These are phyloP conservation scores for Acanthosepion lycidas DNA, from an alignment of 2,888 invertebrate genomes.

Conservation along the genomic window DNA sequence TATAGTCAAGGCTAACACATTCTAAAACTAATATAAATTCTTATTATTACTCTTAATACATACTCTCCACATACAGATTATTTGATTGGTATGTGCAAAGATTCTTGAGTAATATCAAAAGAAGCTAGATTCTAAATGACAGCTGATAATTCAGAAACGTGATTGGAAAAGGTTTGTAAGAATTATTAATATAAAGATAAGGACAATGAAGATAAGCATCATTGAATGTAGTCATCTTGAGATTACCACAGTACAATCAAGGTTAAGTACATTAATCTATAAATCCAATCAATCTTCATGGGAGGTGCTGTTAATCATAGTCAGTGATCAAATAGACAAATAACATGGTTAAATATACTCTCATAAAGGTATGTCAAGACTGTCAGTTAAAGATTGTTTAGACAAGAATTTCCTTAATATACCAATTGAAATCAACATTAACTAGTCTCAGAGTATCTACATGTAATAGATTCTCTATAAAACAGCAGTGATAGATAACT, in stretches of 20 bases:
- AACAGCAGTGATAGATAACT: no score
- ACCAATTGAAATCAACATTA: background rate
- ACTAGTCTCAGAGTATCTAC: background rate
- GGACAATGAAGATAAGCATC: background rate
- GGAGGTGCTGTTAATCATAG: background rate
- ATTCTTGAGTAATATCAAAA: no score
- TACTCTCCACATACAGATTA: no score
- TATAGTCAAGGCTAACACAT: no score
- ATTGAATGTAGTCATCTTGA: background rate
- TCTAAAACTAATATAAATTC: no score
- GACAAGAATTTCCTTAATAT: background rate
- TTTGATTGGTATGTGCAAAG: no score
- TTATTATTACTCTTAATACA: no score
- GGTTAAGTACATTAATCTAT: background rate
- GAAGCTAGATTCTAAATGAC: no score
- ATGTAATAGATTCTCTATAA: no score
- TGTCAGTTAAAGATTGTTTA: background rate
- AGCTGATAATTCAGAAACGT: no score
- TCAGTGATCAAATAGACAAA: background rate
- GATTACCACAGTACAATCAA: background rate
- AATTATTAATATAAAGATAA: background rate
- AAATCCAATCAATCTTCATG: constrained; percentile 33
- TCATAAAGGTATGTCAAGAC: background rate
- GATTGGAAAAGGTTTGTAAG: no score
- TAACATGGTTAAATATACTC: background rate